Evolutionary conservation across 1,140 invertebrate genomes (phyloP).

Genomic region (Glossosoma conforme): DNA sequence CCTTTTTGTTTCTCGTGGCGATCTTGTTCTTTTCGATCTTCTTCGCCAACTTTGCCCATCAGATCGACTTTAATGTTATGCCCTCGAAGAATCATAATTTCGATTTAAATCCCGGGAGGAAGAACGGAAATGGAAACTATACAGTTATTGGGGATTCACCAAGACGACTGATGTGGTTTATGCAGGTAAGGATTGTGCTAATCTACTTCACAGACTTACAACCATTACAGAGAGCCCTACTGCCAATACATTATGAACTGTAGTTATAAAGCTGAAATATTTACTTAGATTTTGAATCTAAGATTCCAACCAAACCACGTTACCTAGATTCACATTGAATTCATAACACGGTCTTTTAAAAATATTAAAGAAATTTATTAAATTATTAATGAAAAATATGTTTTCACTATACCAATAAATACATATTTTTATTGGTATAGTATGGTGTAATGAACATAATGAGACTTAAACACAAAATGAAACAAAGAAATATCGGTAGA

Average conservation of each 20-base stretch:
- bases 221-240: not conserved
- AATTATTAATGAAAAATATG: not conserved
- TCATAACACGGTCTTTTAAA: not conserved
- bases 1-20: constrained; percentile 37
- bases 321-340: not conserved
- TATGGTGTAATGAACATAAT: not conserved
- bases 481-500: not conserved
- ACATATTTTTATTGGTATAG: no score
- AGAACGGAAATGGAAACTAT: constrained; percentile 41
- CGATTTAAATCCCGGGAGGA: constrained; percentile 35
- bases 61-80: constrained; percentile 43
- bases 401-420: not conserved
- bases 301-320: not conserved
- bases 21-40: constrained; percentile 42
- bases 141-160: constrained; percentile 47
- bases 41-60: constrained; percentile 44
- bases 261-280: not conserved
- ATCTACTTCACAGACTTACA: not conserved
- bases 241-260: not conserved
- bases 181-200: constrained; percentile 57
- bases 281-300: not conserved
- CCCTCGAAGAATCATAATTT: constrained; percentile 37
- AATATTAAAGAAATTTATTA: not conserved
- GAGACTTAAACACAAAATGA: not conserved
- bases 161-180: constrained; percentile 67